Evolutionary conservation across 2,113 vertebrate species (phyloP), one percentile per base, ranked within the genome.

Genomic region (Malaclemys terrapin): DNA sequence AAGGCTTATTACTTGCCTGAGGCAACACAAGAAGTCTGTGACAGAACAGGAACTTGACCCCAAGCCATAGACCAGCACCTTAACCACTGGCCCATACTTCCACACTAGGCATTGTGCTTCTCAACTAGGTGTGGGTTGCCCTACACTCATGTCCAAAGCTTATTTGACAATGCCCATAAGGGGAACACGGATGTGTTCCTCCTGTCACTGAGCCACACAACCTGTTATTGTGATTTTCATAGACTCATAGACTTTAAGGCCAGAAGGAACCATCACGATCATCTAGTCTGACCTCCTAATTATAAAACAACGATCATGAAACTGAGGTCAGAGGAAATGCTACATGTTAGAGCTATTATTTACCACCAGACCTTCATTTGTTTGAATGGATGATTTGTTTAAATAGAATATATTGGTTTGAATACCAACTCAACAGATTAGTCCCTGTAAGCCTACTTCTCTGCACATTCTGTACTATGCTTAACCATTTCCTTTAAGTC

Each of bases 311-410:
- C 0, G 24, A 17, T 45, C 49, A 2, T 47, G 31, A 11, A 8
- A 29, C 20, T 78, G 72, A 38, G 0, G 0, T n/a, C 62, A 65
- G 5, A 94, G 91, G 8, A 16, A 13, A 0, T 0, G 0, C 45
- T 0, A 0, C 20, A 49, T 78, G 76, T 38, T 76, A 76, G 25
- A 76, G 25, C 35, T 19, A 20, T 76, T 42, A 69, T 65, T 4
- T 10, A 56, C 65, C 9, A 90, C 35, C 75, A 5, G 8, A 0
- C n/a, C 2, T 20, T 10, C 22, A 50, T 53, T 38, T 81, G 2
- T 14, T 25, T 69, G 45, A 53, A 22, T 1, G 75, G 27, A 13
- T 0, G 0, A 8, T 85, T 83, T 78, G 11, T 45, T 76, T 45
- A 12, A 72, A 45, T 45, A 76, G 22, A 76, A 13, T 27, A 76